Evolutionary conservation across 2,113 vertebrate species (phyloP).

Genomic region (Heptranchias perlo): DNA sequence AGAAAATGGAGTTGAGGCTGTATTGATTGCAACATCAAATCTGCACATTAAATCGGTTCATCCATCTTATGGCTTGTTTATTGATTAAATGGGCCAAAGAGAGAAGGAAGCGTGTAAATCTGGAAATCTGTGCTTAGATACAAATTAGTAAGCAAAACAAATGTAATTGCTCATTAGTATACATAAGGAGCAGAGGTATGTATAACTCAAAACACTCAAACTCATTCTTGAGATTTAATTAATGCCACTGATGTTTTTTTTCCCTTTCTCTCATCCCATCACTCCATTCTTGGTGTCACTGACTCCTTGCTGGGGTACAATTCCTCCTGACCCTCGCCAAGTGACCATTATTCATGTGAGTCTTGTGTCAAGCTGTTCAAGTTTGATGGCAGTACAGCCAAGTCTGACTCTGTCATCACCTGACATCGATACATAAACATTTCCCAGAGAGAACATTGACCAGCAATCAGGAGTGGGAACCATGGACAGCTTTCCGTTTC

Average conservation of each 20-base stretch:
- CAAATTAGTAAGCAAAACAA: not conserved
- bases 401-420: not conserved
- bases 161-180: not conserved
- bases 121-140: not conserved
- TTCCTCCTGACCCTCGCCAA: not conserved
- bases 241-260: not conserved
- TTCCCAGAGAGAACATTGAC: not conserved
- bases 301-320: not conserved
- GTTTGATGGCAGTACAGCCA: not conserved
- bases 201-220: not conserved
- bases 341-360: not conserved
- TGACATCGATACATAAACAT: not conserved
- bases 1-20: not conserved
- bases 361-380: not conserved
- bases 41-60: not conserved
- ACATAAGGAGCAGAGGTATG: not conserved
- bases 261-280: not conserved
- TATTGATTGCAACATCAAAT: not conserved
- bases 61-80: not conserved
- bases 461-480: not conserved
- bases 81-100: not conserved
- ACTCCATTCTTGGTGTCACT: not conserved
- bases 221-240: not conserved
- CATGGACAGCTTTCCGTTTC: not conserved
- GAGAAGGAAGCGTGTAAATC: not conserved